Evolutionary conservation across 2,888 invertebrate genomes (phyloP).

Genomic region (Drosophila testacea): DNA sequence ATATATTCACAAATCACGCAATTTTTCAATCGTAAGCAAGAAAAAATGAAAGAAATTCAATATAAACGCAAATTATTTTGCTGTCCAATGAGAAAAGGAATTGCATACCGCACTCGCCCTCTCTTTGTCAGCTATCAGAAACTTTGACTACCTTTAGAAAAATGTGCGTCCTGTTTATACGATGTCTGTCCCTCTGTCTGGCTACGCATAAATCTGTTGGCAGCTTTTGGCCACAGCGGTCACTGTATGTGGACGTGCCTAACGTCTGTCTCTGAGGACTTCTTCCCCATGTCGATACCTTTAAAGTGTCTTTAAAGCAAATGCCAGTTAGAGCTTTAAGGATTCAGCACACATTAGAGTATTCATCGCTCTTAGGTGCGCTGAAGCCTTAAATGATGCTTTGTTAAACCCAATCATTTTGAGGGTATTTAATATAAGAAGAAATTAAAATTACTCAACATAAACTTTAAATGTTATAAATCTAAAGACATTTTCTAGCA

Average conservation of each 20-base stretch:
- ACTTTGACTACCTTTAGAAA: constrained; percentile 35
- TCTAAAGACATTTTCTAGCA: background rate
- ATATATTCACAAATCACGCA: constrained; percentile 70
- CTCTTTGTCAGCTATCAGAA: constrained; percentile 4
- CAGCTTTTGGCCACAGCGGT: constrained; percentile 16
- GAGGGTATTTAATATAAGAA: background rate
- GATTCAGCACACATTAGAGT: constrained; percentile 8
- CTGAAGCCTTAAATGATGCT: background rate
- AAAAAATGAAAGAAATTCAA: constrained; percentile 53
- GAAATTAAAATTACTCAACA: constrained; percentile 1
- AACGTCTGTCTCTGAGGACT: constrained; percentile 19
- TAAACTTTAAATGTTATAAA: constrained; percentile 3
- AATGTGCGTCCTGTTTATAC: constrained; percentile 29
- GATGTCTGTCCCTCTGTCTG: constrained; percentile 15
- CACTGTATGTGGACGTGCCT: constrained; percentile 7
- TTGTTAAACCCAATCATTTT: background rate
- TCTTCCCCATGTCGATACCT: constrained; percentile 17
- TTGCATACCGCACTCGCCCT: background rate
- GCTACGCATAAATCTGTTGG: constrained; percentile 44
- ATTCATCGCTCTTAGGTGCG: no score
- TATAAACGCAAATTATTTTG: constrained; percentile 74
- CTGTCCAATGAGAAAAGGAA: constrained; percentile 32
- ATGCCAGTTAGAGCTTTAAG: constrained; percentile 5
- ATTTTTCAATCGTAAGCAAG: constrained; percentile 32
- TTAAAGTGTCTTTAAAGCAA: constrained; percentile 28